phyloP scores from a whole-genome alignment of 2,888 invertebrate genomes.

The Baccha elongata region DNA sequence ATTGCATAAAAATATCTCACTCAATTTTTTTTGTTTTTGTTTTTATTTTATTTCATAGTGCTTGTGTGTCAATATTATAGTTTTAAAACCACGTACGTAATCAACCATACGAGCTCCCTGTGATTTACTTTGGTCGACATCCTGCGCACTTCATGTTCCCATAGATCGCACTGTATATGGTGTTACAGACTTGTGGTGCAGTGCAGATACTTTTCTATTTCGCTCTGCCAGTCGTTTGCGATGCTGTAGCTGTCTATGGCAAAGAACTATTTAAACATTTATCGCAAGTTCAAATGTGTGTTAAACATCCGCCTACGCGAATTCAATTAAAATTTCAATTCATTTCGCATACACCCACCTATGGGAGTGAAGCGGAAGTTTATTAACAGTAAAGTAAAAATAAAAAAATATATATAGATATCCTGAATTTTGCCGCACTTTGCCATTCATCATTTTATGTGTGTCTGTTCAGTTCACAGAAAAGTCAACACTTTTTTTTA shows the following conservation, averaged over 20 bases:
- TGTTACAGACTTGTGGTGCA: too few species aligned
- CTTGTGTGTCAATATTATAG: slow-evolving; percentile 45
- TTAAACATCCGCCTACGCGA: slow-evolving; percentile 67
- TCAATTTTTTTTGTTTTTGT: slow-evolving; percentile 28
- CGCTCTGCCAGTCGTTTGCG: slow-evolving; percentile 16
- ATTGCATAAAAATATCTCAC: slow-evolving; percentile 61
- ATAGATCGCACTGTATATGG: slow-evolving; percentile 21
- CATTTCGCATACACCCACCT: slow-evolving; percentile 71
- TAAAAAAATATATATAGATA: slow-evolving; percentile 11
- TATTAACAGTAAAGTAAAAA: slow-evolving; percentile 36
- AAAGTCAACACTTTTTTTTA: slow-evolving; percentile 13
- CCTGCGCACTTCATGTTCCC: slow-evolving; percentile 51
- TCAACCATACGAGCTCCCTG: slow-evolving; percentile 34
- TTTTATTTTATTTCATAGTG: slow-evolving; percentile 4
- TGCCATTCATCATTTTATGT: slow-evolving; percentile 16
- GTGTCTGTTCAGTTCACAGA: not conserved
- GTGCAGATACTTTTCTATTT: slow-evolving; percentile 5
- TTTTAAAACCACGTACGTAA: slow-evolving; percentile 11
- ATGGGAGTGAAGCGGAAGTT: slow-evolving; percentile 60
- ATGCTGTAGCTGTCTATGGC: slow-evolving; percentile 51
- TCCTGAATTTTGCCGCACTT: slow-evolving; percentile 30
- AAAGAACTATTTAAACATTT: slow-evolving; percentile 70
- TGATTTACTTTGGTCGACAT: slow-evolving; percentile 62
- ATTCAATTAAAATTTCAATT: slow-evolving; percentile 73
- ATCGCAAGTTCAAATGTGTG: slow-evolving; percentile 69